phyloP scores from a whole-genome alignment of 2,113 vertebrate species.

The Zosterops borbonicus region DNA sequence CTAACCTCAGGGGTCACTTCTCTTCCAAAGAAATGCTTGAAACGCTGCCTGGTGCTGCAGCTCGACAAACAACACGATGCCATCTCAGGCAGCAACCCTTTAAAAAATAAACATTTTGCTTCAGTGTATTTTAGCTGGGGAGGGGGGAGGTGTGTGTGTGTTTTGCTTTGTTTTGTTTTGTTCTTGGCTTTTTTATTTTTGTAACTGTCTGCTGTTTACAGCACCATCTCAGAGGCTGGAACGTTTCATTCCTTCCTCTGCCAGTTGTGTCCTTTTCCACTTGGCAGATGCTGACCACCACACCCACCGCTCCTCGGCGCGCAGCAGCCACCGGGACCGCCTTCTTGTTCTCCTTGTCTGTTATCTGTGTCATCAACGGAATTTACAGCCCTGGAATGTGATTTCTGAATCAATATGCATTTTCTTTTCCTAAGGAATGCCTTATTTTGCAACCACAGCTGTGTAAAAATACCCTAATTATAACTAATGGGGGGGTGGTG shows the following conservation, averaged over 20 bases:
- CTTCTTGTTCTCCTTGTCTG: neutral
- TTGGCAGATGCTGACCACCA: constrained; percentile 15
- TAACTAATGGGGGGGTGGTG: constrained; percentile 13
- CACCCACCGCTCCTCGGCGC: neutral
- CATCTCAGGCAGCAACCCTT: neutral
- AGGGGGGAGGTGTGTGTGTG: neutral
- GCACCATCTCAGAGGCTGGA: constrained; percentile 28
- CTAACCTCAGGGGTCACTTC: constrained; percentile 12
- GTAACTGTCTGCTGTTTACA: constrained; percentile 41
- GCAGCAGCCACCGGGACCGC: neutral
- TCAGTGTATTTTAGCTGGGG: neutral
- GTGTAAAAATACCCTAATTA: constrained; percentile 13
- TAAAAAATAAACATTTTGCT: constrained; percentile 61
- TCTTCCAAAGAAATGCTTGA: constrained; percentile 1
- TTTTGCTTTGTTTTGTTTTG: constrained; percentile 30
- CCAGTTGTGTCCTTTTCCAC: constrained; percentile 34
- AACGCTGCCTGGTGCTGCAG: neutral
- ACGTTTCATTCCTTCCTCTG: constrained; percentile 32
- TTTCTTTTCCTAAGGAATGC: constrained; percentile 4
- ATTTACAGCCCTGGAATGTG: constrained; percentile 22
- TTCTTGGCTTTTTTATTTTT: constrained; percentile 42
- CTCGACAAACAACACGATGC: neutral
- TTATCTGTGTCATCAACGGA: neutral
- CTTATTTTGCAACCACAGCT: neutral
- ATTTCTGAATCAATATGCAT: neutral